phyloP scores from a whole-genome alignment of 2,113 vertebrate species.

The Bubo scandiacus region DNA sequence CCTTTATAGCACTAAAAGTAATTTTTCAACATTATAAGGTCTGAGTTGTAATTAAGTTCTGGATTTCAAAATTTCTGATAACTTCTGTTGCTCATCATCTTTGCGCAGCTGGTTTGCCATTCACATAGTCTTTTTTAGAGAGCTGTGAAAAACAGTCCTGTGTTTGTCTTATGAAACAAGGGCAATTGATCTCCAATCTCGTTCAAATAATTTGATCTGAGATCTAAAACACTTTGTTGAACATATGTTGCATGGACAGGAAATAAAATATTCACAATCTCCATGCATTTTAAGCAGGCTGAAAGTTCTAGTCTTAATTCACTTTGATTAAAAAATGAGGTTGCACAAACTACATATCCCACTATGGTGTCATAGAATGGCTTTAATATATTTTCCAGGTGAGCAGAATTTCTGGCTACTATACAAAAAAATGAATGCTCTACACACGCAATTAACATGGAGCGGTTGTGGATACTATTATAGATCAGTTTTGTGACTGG shows the following conservation, averaged over 20 bases:
- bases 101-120: neutral
- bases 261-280: conserved; percentile 2
- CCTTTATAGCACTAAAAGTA: neutral
- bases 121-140: neutral
- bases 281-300: conserved; percentile 43
- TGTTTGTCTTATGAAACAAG: conserved; percentile 36
- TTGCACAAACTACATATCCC: neutral
- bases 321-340: neutral
- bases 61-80: neutral
- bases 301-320: neutral
- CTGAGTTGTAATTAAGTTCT: neutral
- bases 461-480: neutral
- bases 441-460: neutral
- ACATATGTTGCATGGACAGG: neutral
- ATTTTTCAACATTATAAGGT: neutral
- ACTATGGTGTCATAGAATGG: neutral
- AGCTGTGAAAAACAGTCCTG: neutral
- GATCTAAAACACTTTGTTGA: neutral
- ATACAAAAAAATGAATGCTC: neutral
- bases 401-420: neutral
- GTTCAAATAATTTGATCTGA: conserved; percentile 41
- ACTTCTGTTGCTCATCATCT: neutral
- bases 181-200: conserved; percentile 29
- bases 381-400: neutral
- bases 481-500: neutral